Base-by-base conservation (phyloP, 30 jellyfish, hydroid and myxozoan species). In the Hydractinia echinata region DNA sequence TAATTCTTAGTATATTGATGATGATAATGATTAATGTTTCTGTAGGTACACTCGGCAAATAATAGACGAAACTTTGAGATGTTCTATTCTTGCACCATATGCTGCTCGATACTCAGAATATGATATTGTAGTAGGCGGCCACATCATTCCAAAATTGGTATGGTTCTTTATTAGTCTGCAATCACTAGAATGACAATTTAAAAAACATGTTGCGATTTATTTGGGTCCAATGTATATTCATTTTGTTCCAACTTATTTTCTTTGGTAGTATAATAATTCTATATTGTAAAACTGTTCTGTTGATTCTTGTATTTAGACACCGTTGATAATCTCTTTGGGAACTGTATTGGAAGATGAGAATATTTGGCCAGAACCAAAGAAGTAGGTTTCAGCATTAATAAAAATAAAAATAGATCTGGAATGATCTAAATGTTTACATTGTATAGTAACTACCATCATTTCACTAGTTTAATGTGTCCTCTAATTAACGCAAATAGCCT, bases 51-150 rank as follows among this genome's bases (percentile, higher is more conserved):
- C 87, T 39, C 66, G 91, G 54, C 92, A 77, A 62, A 92, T 89
- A 74, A 73, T 85, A 50, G 97, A 89, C 62, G 97, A 89, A 67
- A 66, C 89, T 3, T 50, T 89, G 66, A 49, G 97, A 60, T 84
- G 87, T 18, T 84, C 97, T 9, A 79, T 84, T 15, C 82, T 89
- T 13, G 97, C 97, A 11, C 97, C 97, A 50, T 79, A 73, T 68
- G 97, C 95, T 19, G 97, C 97, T 15, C 81, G 97, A 84, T 89
- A 73, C 66, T 85, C 97, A 3, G 97, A 89, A 30, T 89, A 80
- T 58, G 97, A 85, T 49, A 81, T 85, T 51, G 80, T 85, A 18
- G 84, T 89, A 51, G 92, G 76, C 76, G 97, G 97, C n/a, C 97
- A 89, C 74, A 49, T 85, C 66, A 85, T 89, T 53, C 97, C 97